Conservation (phyloP, 2,888 invertebrate species). For the Tuta absoluta region DNA sequence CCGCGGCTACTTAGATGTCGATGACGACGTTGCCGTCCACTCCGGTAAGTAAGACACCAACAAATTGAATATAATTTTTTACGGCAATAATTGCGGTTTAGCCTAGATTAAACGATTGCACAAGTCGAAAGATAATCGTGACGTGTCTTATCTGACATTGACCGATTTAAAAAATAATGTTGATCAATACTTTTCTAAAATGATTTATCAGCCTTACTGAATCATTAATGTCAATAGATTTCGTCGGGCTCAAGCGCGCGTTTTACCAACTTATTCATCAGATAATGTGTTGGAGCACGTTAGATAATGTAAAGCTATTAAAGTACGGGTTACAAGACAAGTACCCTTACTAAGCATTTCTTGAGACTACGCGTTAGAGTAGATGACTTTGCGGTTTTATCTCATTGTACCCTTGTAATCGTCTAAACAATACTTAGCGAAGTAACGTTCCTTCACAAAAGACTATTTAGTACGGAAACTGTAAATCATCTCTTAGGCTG, state of each 20-base stretch:
- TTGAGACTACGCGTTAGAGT: slow-evolving; percentile 42
- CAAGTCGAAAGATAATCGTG: slow-evolving; percentile 42
- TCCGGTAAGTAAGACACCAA: slow-evolving; percentile 84
- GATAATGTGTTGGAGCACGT: slow-evolving; percentile 13
- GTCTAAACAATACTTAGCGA: slow-evolving; percentile 51
- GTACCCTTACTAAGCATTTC: slow-evolving; percentile 39
- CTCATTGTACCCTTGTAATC: slow-evolving; percentile 39
- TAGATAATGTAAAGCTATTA: slow-evolving; percentile 15
- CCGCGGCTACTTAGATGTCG: slow-evolving; percentile 79
- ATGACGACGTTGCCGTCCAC: slow-evolving; percentile 86
- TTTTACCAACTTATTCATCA: slow-evolving; percentile 6
- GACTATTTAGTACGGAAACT: slow-evolving; percentile 47
- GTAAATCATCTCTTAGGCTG: slow-evolving; percentile 44
- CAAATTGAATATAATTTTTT: neutral
- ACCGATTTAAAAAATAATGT: slow-evolving; percentile 37
- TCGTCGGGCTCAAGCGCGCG: neutral
- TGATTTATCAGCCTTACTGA: slow-evolving; percentile 33
- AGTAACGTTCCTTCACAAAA: slow-evolving; percentile 45
- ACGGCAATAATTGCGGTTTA: slow-evolving; percentile 10
- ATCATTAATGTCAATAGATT: slow-evolving; percentile 21
- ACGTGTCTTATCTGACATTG: slow-evolving; percentile 42
- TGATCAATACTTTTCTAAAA: slow-evolving; percentile 45
- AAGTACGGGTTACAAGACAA: slow-evolving; percentile 24
- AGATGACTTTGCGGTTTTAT: slow-evolving; percentile 53
- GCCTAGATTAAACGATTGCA: slow-evolving; percentile 31